phyloP scores from a whole-genome alignment of 2,888 invertebrate species.

The Koerneria pararmatus region DNA sequence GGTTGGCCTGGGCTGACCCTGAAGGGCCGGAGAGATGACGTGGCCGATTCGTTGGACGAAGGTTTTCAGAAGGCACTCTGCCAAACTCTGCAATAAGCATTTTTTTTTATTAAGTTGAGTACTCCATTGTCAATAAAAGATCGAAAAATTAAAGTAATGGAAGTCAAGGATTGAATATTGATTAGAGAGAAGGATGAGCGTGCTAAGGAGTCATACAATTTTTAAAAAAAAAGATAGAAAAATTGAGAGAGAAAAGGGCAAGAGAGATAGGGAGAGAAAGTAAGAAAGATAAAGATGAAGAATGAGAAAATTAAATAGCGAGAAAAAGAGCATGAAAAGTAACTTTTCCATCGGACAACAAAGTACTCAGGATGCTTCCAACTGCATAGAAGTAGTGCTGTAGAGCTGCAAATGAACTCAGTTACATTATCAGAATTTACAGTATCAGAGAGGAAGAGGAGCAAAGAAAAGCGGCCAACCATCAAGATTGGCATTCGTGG shows the following conservation, averaged over 20 bases:
- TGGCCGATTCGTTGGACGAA: slow-evolving; percentile 15
- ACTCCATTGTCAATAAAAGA: no score
- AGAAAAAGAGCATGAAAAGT: slow-evolving; percentile 24
- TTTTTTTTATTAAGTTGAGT: no score
- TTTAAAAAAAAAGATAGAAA: no score
- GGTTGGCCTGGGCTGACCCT: slow-evolving; percentile 15
- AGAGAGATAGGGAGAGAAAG: background rate
- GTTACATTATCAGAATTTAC: no score
- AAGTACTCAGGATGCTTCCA: slow-evolving; percentile 5
- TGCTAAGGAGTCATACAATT: no score
- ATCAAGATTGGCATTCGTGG: slow-evolving; percentile 17
- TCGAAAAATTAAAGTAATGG: no score
- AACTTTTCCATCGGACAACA: slow-evolving; percentile 4
- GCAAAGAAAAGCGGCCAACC: no score
- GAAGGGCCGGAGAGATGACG: slow-evolving; percentile 14
- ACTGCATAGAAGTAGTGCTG: slow-evolving; percentile 18
- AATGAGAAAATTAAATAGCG: background rate
- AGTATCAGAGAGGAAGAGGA: no score
- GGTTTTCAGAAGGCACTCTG: slow-evolving; percentile 12
- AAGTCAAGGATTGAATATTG: no score
- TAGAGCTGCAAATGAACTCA: no score
- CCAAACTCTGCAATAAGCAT: no score
- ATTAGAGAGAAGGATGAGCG: no score
- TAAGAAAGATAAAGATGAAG: background rate
- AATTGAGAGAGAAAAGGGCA: background rate